These are phyloP conservation scores for Bombus pyrosoma DNA, from an alignment of 1,140 invertebrate species.

Conservation along the genomic window DNA sequence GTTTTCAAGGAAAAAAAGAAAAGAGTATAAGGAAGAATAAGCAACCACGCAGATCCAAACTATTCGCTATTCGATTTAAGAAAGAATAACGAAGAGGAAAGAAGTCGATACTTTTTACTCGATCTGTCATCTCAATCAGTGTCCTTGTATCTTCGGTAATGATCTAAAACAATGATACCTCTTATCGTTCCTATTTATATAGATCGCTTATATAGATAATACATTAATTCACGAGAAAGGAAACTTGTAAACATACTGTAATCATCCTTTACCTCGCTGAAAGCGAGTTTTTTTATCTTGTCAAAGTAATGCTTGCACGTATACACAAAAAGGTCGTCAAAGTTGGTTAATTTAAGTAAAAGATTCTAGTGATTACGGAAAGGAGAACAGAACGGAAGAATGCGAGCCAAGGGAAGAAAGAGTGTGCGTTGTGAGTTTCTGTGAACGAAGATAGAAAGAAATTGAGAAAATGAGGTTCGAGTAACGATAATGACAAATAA, in stretches of 20 bases:
- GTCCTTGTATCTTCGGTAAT: conserved; percentile 47
- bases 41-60: background rate
- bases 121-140: conserved; percentile 50
- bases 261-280: conserved; percentile 27
- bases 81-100: background rate
- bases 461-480: background rate
- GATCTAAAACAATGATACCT: conserved; percentile 60
- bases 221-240: conserved; percentile 20
- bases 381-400: background rate
- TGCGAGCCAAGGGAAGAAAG: background rate
- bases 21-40: background rate
- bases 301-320: conserved; percentile 40
- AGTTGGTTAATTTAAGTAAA: conserved; percentile 36
- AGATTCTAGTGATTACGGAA: background rate
- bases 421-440: too few relatives aligned
- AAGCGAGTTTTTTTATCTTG: conserved; percentile 56
- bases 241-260: conserved; percentile 48
- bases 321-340: conserved; percentile 36
- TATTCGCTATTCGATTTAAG: conserved; percentile 16
- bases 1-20: background rate
- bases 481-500: too few relatives aligned
- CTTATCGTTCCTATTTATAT: conserved; percentile 64
- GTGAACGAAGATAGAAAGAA: background rate
- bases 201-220: conserved; percentile 55
- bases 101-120: conserved; percentile 38